Conservation (phyloP, 2,797 vertebrate species). For the Semotilus atromaculatus region DNA sequence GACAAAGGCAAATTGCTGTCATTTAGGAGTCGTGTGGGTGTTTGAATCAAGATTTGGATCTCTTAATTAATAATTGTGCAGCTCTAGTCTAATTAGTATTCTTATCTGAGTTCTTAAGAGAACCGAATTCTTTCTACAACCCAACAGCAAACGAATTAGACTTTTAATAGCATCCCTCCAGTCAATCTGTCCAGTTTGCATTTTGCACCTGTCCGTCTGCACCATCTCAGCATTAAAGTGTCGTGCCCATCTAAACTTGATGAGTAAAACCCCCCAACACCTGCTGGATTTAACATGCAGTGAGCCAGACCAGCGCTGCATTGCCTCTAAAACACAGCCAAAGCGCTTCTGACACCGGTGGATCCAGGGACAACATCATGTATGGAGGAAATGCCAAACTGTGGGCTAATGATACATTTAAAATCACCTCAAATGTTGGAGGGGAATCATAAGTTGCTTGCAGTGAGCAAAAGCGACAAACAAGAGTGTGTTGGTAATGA, state of each 20-base stretch:
- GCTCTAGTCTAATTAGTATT: not conserved
- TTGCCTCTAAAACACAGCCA: constrained; percentile 5
- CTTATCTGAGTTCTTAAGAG: not conserved
- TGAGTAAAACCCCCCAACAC: constrained; percentile 13
- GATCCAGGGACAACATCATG: not conserved
- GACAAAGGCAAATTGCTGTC: too few species aligned
- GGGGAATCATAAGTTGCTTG: constrained; percentile 23
- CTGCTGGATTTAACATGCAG: constrained; percentile 34
- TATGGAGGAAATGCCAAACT: constrained; percentile 30
- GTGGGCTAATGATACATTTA: constrained; percentile 47
- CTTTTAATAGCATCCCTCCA: not conserved
- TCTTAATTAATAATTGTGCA: too few species aligned
- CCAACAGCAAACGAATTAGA: not conserved
- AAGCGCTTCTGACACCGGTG: constrained; percentile 27
- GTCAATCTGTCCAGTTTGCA: constrained; percentile 3
- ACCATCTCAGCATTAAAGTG: constrained; percentile 11
- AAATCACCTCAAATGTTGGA: constrained; percentile 39
- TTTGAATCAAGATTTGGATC: too few species aligned
- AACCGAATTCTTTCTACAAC: not conserved
- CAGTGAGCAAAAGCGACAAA: constrained; percentile 2
- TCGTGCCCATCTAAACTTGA: too few species aligned
- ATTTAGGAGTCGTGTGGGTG: too few species aligned
- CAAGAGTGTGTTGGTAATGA: constrained; percentile 3
- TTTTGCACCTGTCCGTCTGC: constrained; percentile 14
- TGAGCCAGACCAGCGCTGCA: constrained; percentile 11